These are phyloP conservation scores for Tenrec ecaudatus DNA, from an alignment of 2,113 vertebrate species.

Conservation along the genomic window DNA sequence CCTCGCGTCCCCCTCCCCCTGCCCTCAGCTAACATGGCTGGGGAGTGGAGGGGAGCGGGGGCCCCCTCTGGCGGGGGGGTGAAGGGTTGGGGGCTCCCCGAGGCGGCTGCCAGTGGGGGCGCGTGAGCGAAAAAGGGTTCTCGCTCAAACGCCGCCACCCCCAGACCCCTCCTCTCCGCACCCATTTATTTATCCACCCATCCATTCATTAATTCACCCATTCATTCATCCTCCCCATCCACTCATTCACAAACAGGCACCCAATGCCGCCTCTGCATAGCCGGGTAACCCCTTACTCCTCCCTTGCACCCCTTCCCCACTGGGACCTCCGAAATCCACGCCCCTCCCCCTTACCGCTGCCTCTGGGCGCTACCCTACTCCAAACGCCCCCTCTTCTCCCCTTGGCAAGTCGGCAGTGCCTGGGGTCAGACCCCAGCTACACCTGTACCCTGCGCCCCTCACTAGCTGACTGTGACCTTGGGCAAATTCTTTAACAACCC, in stretches of 20 bases:
- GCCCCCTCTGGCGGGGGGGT: neutral
- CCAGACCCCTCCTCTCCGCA: constrained; percentile 39
- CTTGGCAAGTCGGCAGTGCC: neutral
- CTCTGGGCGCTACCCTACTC: neutral
- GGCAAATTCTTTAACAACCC: neutral
- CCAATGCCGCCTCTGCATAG: neutral
- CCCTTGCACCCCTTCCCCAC: neutral
- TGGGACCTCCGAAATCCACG: neutral
- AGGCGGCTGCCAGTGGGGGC: constrained; percentile 33
- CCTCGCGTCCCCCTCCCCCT: constrained; percentile 27
- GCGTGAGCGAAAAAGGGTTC: constrained; percentile 17
- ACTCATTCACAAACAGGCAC: constrained; percentile 75
- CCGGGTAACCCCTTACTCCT: constrained; percentile 18
- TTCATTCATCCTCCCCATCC: constrained; percentile 26
- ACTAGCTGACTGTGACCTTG: constrained; percentile 50
- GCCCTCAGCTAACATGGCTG: constrained; percentile 25
- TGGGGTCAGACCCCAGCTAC: neutral
- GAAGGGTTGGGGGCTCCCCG: constrained; percentile 19
- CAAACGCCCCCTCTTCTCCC: neutral
- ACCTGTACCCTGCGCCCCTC: neutral
- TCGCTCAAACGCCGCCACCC: constrained; percentile 20
- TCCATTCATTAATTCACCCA: neutral
- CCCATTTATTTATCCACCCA: constrained; percentile 64
- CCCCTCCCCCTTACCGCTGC: neutral
- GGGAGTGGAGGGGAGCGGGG: neutral